Base-by-base conservation (phyloP, 2,797 vertebrate species). In the Lepus oiostolus region DNA sequence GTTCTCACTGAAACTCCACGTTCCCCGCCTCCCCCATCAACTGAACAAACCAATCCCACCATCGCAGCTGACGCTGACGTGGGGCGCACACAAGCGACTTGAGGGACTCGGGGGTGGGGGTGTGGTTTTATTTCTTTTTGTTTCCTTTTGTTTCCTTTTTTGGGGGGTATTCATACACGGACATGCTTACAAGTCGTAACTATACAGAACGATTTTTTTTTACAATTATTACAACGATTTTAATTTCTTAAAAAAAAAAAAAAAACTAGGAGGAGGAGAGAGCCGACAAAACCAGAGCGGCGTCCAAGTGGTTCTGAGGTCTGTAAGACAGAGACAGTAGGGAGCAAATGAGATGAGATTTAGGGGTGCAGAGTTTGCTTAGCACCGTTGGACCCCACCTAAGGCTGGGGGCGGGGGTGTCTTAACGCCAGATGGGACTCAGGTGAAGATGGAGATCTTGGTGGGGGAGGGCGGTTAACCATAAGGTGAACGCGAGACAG, bases 151-250 rank as follows among this genome's bases (percentile, higher is more conserved):
- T 94, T 90, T 58, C 19, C 17, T 58, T 58, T 17, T 58, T 58
- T 17, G 17, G 14, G 17, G 94, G 96, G 92, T 97, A 99, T 99
- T 99, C 99, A 99, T 99, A 99, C 98, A 99, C 94, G 98, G 99
- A 99, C 99, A 99, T 99, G 99, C 99, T 99, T 99, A 99, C 99
- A 99, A 99, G 98, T 99, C 98, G 98, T 99, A 98, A 97, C 98
- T 99, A 99, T 99, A 99, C 99, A 99, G 98, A 99, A 98, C 97
- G 98, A 97, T 98, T 98, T 98, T 98, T 38, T 79, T 99, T 96
- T 97, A 99, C 99, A 99, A 98, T 99, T 99, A 99, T 99, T 99
- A 98, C 98, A 99, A 98, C 97, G 98, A 98, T 96, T 97, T 67
- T 72, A 75, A 93, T 98, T 98, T 98, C 89, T 87, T 79, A 96